Evolutionary conservation across 2,888 invertebrate species (phyloP).

Genomic region (Eristalis pertinax): DNA sequence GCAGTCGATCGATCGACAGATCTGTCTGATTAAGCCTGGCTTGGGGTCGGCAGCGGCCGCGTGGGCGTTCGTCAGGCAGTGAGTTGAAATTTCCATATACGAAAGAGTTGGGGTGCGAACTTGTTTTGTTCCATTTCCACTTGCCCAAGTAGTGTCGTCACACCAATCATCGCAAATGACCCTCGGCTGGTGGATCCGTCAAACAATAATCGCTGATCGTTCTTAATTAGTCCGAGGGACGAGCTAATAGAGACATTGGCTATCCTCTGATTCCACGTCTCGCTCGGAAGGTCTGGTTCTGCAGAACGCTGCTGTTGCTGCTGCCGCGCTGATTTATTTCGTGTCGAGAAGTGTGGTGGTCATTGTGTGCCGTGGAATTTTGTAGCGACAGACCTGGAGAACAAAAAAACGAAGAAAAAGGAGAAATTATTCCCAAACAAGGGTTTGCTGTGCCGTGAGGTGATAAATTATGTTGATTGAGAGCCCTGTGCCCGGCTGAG

Average conservation of each 20-base stretch:
- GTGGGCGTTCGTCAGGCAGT: conserved; percentile 30
- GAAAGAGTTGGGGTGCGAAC: conserved; percentile 61
- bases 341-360: conserved; percentile 30
- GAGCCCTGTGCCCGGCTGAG: conserved; percentile 40
- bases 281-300: background rate
- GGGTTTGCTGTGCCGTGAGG: conserved; percentile 17
- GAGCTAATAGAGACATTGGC: background rate
- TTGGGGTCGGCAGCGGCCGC: background rate
- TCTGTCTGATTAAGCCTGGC: conserved; percentile 40
- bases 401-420: background rate
- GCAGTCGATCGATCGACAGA: conserved; percentile 50
- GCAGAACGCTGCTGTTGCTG: background rate
- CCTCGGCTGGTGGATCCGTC: background rate
- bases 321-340: conserved; percentile 54
- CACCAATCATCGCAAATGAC: conserved; percentile 13
- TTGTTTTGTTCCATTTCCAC: conserved; percentile 19
- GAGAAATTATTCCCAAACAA: conserved; percentile 32
- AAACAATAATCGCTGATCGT: conserved; percentile 40
- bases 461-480: conserved; percentile 67
- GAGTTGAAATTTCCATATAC: conserved; percentile 39
- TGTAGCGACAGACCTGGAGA: background rate
- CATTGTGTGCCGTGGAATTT: conserved; percentile 27
- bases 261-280: background rate
- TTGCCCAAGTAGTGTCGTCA: conserved; percentile 26
- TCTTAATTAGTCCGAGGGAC: conserved; percentile 29